Evolutionary conservation across 2,888 invertebrate species (phyloP).

Genomic region (Masnerella sp.): DNA sequence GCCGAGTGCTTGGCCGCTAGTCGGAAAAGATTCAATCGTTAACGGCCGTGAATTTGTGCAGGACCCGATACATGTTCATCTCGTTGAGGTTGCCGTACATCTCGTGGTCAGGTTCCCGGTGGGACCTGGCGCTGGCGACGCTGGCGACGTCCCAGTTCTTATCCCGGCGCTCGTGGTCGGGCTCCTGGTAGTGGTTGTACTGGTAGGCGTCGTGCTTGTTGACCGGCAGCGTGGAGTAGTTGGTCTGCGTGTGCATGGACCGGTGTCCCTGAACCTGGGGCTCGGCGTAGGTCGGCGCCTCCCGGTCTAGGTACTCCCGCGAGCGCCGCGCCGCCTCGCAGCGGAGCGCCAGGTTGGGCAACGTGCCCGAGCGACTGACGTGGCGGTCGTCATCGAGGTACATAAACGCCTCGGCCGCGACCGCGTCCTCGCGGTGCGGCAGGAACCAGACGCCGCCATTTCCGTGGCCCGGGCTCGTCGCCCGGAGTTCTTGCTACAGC

Average conservation of each 20-base stretch:
- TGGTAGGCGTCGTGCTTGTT: conserved; percentile 71
- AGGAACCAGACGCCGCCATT: conserved; percentile 86
- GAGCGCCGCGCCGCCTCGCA: conserved; percentile 54
- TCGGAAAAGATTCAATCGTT: conserved; percentile 23
- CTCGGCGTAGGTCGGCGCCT: conserved; percentile 50
- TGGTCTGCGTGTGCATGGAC: conserved; percentile 60
- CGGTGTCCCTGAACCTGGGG: conserved; percentile 42
- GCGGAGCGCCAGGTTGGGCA: conserved; percentile 69
- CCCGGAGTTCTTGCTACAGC: conserved; percentile 97
- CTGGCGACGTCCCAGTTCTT: conserved; percentile 50
- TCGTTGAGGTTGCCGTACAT: conserved; percentile 57
- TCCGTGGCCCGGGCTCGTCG: conserved; percentile 82
- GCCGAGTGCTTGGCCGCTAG: conserved; percentile 26
- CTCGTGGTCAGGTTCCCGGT: conserved; percentile 47
- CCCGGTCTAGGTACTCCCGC: conserved; percentile 45
- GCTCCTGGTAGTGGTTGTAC: conserved; percentile 72
- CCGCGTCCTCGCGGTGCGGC: conserved; percentile 81
- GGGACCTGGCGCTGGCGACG: conserved; percentile 48
- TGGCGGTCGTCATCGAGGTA: conserved; percentile 85
- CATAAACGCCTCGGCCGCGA: conserved; percentile 86
- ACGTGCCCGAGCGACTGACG: conserved; percentile 77
- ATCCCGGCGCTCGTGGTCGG: conserved; percentile 51
- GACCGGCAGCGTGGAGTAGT: conserved; percentile 74
- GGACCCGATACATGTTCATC: conserved; percentile 53
- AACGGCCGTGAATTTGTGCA: conserved; percentile 53